Conservation (phyloP, 30 jellyfish, hydroid and myxozoan genomes). For the Haliclystus octoradiatus region DNA sequence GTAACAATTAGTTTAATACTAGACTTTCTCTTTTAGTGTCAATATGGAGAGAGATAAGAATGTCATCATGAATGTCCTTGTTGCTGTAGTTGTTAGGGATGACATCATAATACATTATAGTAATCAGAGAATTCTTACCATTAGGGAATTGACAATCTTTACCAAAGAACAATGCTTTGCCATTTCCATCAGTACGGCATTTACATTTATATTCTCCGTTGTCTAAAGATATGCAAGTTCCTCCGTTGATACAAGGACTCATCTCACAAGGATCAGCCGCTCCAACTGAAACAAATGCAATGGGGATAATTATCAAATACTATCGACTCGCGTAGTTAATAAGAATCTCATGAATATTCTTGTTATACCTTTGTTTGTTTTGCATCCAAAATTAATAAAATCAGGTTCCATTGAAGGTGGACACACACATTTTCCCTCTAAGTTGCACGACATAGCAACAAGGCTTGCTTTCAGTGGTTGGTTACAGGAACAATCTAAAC, state of each 20-base stretch:
- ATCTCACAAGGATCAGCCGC: slow-evolving; percentile 16
- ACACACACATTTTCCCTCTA: slow-evolving; percentile 77
- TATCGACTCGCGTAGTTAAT: too few species aligned
- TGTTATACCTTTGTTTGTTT: background rate
- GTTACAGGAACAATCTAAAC: background rate
- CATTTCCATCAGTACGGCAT: background rate
- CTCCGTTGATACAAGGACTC: slow-evolving; percentile 85
- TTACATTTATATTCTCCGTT: slow-evolving; percentile 57
- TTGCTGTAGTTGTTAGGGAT: too few species aligned
- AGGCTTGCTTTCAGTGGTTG: background rate
- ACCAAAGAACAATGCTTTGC: background rate
- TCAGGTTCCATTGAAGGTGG: slow-evolving; percentile 39
- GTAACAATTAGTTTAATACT: too few species aligned
- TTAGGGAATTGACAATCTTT: background rate
- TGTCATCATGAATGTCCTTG: too few species aligned
- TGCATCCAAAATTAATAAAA: background rate
- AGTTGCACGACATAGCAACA: slow-evolving; percentile 50
- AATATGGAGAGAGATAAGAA: too few species aligned
- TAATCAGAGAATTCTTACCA: too few species aligned
- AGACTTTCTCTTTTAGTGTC: too few species aligned
- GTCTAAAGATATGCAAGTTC: slow-evolving; percentile 56
- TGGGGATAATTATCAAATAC: too few species aligned
- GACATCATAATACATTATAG: too few species aligned
- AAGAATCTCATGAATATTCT: too few species aligned
- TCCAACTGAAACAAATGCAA: background rate